Evolutionary conservation across 2,113 vertebrate genomes (phyloP).

Genomic region (Trinectes maculatus): DNA sequence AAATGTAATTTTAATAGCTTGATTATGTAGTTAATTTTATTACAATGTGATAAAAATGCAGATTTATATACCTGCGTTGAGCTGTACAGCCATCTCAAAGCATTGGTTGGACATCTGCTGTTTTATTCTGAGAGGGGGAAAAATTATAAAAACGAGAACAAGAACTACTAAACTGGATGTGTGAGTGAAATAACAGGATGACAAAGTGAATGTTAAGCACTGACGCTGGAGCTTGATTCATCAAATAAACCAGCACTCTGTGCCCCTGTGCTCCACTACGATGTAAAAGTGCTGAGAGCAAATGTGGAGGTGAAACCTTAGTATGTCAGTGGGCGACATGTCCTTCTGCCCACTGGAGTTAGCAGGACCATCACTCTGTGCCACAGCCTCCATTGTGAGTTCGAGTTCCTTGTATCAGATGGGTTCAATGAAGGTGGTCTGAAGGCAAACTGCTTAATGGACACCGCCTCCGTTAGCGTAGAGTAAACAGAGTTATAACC

Average conservation of each 20-base stretch:
- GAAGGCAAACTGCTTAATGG: too few species aligned
- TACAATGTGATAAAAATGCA: neutral
- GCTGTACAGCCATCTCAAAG: conserved; percentile 81
- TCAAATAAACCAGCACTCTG: neutral
- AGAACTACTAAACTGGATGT: too few species aligned
- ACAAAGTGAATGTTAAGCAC: neutral
- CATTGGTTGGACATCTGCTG: conserved; percentile 82
- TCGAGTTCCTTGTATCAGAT: conserved; percentile 34
- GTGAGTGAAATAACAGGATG: neutral
- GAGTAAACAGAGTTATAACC: neutral
- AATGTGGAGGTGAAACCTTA: conserved; percentile 67
- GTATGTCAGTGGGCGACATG: conserved; percentile 57
- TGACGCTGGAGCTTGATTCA: neutral
- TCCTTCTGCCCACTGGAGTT: conserved; percentile 31
- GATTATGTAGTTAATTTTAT: neutral
- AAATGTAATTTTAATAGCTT: conserved; percentile 16
- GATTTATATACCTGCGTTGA: conserved; percentile 67
- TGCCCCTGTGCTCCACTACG: neutral
- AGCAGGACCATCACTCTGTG: conserved; percentile 25
- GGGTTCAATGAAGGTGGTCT: conserved; percentile 51
- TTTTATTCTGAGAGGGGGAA: conserved; percentile 77
- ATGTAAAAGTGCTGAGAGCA: neutral
- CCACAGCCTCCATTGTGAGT: conserved; percentile 43
- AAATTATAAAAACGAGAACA: too few species aligned
- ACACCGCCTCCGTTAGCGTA: too few species aligned